phyloP scores from a whole-genome alignment of 2,888 invertebrate genomes.

The Agrilus biguttatus region DNA sequence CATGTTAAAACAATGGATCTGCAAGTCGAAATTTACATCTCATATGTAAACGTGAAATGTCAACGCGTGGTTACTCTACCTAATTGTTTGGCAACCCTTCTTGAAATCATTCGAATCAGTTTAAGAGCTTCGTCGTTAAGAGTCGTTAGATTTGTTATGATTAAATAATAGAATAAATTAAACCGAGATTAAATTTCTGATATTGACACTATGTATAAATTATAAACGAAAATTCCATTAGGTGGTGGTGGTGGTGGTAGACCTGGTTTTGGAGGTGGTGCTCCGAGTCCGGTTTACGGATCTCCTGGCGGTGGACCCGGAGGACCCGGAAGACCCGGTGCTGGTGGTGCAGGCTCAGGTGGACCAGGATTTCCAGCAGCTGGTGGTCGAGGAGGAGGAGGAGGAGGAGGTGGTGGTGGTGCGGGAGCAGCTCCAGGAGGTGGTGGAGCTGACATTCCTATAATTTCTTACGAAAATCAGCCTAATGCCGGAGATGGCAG shows the following conservation, averaged over 20 bases:
- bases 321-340: constrained; percentile 1
- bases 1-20: no score
- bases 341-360: constrained; percentile 3
- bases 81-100: neutral
- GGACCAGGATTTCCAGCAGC: constrained; percentile 8
- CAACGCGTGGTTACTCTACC: neutral
- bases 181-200: no score
- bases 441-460: constrained; percentile 32
- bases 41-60: neutral
- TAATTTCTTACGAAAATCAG: constrained; percentile 40
- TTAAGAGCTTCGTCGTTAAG: no score
- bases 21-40: neutral
- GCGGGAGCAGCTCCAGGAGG: constrained; percentile 14
- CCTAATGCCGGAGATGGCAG: constrained; percentile 44
- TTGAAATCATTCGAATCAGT: no score
- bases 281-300: constrained; percentile 4
- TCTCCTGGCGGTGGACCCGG: constrained; percentile 13
- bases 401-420: constrained; percentile 15
- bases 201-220: no score
- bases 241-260: constrained; percentile 4
- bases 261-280: constrained; percentile 2
- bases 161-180: no score
- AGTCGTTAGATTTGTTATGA: no score
- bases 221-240: no score
- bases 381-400: constrained; percentile 11